Base-by-base conservation (phyloP, 2,888 invertebrate genomes). In the Tenodera sinensis region DNA sequence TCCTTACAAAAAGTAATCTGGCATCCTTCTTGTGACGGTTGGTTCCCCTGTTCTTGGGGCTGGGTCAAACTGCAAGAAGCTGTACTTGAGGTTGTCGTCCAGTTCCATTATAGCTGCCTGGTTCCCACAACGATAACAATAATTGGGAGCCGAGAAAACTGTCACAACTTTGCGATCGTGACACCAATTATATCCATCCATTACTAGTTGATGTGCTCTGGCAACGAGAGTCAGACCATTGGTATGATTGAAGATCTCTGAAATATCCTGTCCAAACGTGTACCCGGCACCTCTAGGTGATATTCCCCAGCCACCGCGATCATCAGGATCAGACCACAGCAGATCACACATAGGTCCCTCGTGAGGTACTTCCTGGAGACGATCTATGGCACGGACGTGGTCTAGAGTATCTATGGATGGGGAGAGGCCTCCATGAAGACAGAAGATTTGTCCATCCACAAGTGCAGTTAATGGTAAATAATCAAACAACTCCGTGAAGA, bases 61-160 rank as follows among this genome's bases (percentile, higher is more conserved):
- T 84, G 99, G 99, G 94, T 99, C 99, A 94, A 99, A 99, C 95
- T 99, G 99, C 91, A 99, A 99, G 93, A 99, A 99, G 93, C 99
- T 99, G 92, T 98, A 96, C 93, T 98, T 98, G 90, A 99, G 95
- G 93, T 98, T 98, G 94, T 99, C 99, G 93, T 99, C 99, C 91
- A 99, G 94, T 95, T 99, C 99, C 94, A 99, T 94, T 93, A 99
- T 99, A 83, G 99, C 99, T 81, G 99, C 99, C n/a, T n/a, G n/a
- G n/a, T n/a, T n/a, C n/a, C n/a, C n/a, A n/a, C n/a, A n/a, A n/a
- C n/a, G n/a, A n/a, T n/a, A n/a, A n/a, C n/a, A n/a, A n/a, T n/a
- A n/a, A n/a, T n/a, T n/a, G n/a, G n/a, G n/a, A n/a, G n/a, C n/a
- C n/a, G n/a, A n/a, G n/a, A n/a, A n/a, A n/a, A n/a, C n/a, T n/a